Evolutionary conservation across 2,888 invertebrate genomes (phyloP).

Genomic region (Lucinisca nassula): DNA sequence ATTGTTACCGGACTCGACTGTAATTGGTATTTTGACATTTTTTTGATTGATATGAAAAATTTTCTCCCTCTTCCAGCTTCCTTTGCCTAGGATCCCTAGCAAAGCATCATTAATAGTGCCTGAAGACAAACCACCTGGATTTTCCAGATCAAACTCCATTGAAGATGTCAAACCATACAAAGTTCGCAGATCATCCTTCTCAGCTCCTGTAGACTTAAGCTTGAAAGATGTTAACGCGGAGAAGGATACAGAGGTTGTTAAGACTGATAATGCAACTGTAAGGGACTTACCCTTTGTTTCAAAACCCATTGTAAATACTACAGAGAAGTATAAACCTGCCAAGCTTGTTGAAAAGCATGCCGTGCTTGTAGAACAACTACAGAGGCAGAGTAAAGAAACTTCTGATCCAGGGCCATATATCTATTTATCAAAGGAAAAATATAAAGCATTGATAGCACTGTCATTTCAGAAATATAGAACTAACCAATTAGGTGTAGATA

Average conservation of each 20-base stretch:
- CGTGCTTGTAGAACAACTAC: not conserved
- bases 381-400: not conserved
- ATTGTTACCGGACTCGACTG: no score
- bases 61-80: conserved; percentile 56
- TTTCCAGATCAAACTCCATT: conserved; percentile 26
- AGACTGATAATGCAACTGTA: not conserved
- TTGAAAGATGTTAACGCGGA: not conserved
- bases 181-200: conserved; percentile 29
- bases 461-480: not conserved
- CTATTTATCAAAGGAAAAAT: not conserved
- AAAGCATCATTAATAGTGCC: conserved; percentile 62
- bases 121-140: not conserved
- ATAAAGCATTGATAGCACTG: not conserved
- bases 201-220: conserved; percentile 60
- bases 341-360: not conserved
- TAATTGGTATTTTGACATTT: no score
- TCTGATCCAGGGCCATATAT: not conserved
- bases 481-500: not conserved
- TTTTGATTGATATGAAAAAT: no score
- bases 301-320: not conserved
- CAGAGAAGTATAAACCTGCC: not conserved
- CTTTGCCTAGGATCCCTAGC: conserved; percentile 68
- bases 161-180: not conserved
- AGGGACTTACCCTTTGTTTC: not conserved
- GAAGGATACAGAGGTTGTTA: not conserved